phyloP scores from a whole-genome alignment of 2,797 vertebrate species.

The Microctenopoma lineatum region DNA sequence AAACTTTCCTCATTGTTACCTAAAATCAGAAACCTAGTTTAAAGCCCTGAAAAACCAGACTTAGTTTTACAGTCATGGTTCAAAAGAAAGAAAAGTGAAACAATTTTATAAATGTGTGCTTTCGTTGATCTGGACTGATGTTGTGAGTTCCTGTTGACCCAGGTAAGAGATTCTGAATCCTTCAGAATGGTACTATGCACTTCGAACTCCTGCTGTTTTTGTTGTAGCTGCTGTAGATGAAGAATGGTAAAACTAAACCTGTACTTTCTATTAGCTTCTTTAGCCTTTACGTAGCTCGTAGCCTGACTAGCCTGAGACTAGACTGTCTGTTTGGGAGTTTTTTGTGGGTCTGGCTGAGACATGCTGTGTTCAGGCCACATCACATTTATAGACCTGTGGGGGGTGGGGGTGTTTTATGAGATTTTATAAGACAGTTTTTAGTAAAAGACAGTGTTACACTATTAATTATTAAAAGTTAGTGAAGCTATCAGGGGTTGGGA shows the following conservation, averaged over 20 bases:
- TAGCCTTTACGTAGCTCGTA: constrained; percentile 29
- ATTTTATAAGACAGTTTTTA: not conserved
- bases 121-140: too few species aligned
- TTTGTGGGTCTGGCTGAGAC: not conserved
- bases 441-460: not conserved
- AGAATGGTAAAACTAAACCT: not conserved
- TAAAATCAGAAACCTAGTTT: not conserved
- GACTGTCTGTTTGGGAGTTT: not conserved
- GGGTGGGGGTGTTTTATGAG: not conserved
- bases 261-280: constrained; percentile 36
- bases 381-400: not conserved
- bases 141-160: too few species aligned
- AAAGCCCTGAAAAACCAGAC: not conserved
- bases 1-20: not conserved
- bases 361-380: constrained; percentile 19
- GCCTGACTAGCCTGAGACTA: too few species aligned
- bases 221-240: not conserved
- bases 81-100: not conserved
- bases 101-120: too few species aligned
- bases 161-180: not conserved
- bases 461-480: not conserved
- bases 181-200: not conserved
- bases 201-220: not conserved
- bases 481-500: not conserved
- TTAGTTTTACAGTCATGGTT: not conserved